Base-by-base conservation (phyloP, 2,113 vertebrate genomes). In the Sander vitreus region DNA sequence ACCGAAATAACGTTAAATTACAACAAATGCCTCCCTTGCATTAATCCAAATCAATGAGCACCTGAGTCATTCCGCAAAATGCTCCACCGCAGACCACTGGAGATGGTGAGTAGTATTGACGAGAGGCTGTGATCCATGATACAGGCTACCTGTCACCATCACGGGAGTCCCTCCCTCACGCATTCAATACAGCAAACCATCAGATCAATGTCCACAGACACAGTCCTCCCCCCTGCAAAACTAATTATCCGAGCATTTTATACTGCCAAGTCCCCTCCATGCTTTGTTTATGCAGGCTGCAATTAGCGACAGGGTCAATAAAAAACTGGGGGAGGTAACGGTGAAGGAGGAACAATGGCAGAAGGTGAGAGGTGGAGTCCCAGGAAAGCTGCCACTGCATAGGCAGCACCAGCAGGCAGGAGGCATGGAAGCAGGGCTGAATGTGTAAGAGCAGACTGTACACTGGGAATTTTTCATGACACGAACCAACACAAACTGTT, bases 241-340 rank as follows among this genome's bases (percentile, higher is more conserved):
- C 94, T 94, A 95, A 96, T 96, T 95, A 95, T 91, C 87, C 92
- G 78, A 93, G 81, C 80, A 84, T 92, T 94, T 93, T 94, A 93
- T 88, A 79, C 86, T 76, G 86, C 87, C 90, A 89, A 81, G 80
- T 86, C 88, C 59, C 76, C 60, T 73, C 84, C 86, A 79, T 27
- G 87, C 93, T 96, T 94, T 96, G 93, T 95, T 96, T 95, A 93
- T 91, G 93, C 87, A 89, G 85, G 80, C 91, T 93, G 93, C 95
- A 96, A 96, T 97, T 97, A 96, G 94, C 90, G 80, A 92, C 86
- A 89, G 89, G 93, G 95, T 97, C 96, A 96, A 97, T 97, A 96
- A 94, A 90, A 86, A 95, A 93, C 94, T 92, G 93, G 93, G 91
- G 95, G 93, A 93, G 93, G 92, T 19, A 88, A 91, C 73, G 64